Conservation (phyloP, 2,888 invertebrate genomes). For the Drosophila birchii region DNA sequence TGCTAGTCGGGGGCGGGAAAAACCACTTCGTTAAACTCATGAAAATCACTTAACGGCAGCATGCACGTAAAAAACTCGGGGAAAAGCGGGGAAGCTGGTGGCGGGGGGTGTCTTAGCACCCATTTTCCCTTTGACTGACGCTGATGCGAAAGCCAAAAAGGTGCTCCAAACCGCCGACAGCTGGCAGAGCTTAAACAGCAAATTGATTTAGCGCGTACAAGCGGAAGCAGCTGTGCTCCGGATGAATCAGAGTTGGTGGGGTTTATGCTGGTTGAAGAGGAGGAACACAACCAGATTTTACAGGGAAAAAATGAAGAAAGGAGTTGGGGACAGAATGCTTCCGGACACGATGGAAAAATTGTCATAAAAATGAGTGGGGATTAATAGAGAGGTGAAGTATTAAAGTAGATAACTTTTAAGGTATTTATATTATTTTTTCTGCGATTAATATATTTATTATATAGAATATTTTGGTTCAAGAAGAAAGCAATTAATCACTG, state of each 20-base stretch:
- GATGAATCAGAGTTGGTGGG: conserved; percentile 22
- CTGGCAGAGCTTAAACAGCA: conserved; percentile 64
- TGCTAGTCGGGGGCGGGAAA: conserved; percentile 30
- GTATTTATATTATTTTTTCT: neutral
- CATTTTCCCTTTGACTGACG: conserved; percentile 53
- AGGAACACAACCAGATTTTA: conserved; percentile 5
- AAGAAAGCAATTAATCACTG: neutral
- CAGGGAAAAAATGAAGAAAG: conserved; percentile 7
- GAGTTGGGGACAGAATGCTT: neutral
- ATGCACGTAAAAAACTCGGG: conserved; percentile 48
- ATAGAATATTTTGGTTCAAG: neutral
- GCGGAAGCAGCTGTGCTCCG: conserved; percentile 65
- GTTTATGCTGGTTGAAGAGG: conserved; percentile 12
- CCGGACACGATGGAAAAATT: neutral
- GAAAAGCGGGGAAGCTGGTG: neutral
- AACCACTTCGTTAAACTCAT: conserved; percentile 79
- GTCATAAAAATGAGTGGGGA: neutral
- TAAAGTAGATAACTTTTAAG: too few species aligned
- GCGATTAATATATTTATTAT: too few species aligned
- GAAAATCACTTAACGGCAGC: conserved; percentile 76
- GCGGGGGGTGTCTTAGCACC: conserved; percentile 32
- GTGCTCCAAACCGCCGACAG: conserved; percentile 47
- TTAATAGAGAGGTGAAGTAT: neutral
- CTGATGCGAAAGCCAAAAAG: conserved; percentile 62
- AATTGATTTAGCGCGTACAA: conserved; percentile 82